A percentile compares a stretch with the other conserved stretches of the same genome.
Evolutionary conservation across 2,888 invertebrate species (phyloP).

Genomic region (Perizoma flavofasciatum): DNA sequence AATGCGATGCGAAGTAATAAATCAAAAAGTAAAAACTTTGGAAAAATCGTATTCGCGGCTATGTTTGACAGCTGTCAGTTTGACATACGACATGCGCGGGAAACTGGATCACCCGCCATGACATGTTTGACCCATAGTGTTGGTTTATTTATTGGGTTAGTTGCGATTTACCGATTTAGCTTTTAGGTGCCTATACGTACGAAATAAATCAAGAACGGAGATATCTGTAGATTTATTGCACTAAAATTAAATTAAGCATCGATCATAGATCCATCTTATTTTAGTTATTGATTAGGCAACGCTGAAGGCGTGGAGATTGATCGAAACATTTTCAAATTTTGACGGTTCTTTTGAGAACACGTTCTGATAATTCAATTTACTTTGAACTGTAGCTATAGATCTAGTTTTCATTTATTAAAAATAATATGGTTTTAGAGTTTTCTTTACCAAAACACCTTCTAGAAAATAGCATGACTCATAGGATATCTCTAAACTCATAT

Average conservation of each 20-base stretch:
- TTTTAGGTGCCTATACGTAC: constrained; percentile 1
- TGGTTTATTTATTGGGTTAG: constrained; percentile 29
- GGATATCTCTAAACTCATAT: not conserved
- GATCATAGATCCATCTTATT: constrained; percentile 4
- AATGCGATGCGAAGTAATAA: constrained; percentile 13
- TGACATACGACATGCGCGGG: constrained; percentile 22
- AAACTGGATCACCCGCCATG: constrained; percentile 28
- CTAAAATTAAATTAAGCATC: constrained; percentile 12
- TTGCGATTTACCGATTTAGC: constrained; percentile 21
- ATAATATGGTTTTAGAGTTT: no score
- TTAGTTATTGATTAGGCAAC: constrained; percentile 9
- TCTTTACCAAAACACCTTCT: not conserved
- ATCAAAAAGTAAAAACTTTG: constrained; percentile 23
- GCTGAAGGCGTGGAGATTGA: not conserved
- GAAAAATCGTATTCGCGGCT: constrained; percentile 24
- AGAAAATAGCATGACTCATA: not conserved
- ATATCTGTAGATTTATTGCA: constrained; percentile 15
- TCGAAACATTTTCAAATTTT: not conserved
- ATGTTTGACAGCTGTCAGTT: constrained; percentile 42
- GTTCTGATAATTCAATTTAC: not conserved
- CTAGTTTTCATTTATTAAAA: not conserved
- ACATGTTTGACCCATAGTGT: constrained; percentile 21
- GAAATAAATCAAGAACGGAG: constrained; percentile 9
- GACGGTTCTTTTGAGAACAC: constrained; percentile 2
- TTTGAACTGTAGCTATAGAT: not conserved